Evolutionary conservation across 2,113 vertebrate species (phyloP).

Genomic region (Bombycilla garrulus): DNA sequence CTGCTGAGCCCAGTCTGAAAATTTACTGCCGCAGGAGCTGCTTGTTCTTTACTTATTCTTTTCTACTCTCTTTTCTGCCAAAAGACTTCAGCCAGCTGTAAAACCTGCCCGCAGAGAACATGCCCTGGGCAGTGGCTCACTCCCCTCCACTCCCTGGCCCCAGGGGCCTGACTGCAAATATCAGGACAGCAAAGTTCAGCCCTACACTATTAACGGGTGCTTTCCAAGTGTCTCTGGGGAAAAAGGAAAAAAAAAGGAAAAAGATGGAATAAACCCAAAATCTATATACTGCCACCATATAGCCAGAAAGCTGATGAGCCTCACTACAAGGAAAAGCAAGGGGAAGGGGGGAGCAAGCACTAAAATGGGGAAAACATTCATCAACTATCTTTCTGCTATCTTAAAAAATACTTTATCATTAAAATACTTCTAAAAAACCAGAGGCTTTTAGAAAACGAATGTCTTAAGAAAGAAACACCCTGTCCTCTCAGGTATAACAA

Average conservation of each 20-base stretch:
- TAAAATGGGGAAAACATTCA: background rate
- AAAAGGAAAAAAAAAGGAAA: background rate
- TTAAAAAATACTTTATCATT: background rate
- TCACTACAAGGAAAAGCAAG: background rate
- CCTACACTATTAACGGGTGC: background rate
- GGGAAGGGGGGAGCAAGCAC: background rate
- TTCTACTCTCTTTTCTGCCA: background rate
- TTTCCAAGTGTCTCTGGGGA: background rate
- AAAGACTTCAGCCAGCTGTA: background rate
- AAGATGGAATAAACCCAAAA: background rate
- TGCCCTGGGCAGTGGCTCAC: background rate
- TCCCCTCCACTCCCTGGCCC: background rate
- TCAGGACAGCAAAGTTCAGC: background rate
- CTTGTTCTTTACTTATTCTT: background rate
- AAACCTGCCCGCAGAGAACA: background rate
- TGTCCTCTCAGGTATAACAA: background rate
- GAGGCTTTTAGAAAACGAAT: background rate
- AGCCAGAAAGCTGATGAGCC: background rate
- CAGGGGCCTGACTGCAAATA: background rate
- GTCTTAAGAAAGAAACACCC: background rate
- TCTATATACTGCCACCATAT: background rate
- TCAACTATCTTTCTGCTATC: background rate
- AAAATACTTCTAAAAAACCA: background rate
- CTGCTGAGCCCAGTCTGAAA: background rate
- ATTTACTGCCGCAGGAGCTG: background rate